Conservation (phyloP, 2,888 invertebrate species). For the Seira musarum region DNA sequence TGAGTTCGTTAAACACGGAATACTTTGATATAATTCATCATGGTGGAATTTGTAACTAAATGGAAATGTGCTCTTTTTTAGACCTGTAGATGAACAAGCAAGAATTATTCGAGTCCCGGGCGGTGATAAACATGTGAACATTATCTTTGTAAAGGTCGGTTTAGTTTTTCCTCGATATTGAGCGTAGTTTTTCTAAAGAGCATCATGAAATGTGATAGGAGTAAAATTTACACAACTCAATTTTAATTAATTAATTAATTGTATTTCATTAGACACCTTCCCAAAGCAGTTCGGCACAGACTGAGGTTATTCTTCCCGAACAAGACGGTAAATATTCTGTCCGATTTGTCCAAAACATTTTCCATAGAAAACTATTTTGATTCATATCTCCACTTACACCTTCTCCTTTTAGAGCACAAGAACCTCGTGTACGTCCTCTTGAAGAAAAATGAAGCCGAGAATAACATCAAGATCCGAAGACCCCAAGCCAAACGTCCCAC, state of each 20-base stretch:
- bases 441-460: slow-evolving; percentile 43
- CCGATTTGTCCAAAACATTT: not conserved
- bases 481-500: slow-evolving; percentile 17
- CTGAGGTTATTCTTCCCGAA: slow-evolving; percentile 46
- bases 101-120: slow-evolving; percentile 47
- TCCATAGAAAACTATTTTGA: not conserved
- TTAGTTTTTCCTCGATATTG: no score
- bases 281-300: slow-evolving; percentile 20
- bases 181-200: no score
- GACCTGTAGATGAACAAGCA: slow-evolving; percentile 32
- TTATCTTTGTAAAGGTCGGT: slow-evolving; percentile 46
- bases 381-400: not conserved
- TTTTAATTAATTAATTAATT: no score
- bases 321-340: no score
- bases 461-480: slow-evolving; percentile 42
- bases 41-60: no score
- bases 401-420: no score
- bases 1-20: slow-evolving; percentile 20
- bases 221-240: no score
- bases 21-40: no score
- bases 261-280: no score
- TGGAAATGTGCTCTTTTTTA: not conserved
- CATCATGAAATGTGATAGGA: no score
- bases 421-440: slow-evolving; percentile 37
- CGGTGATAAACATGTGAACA: slow-evolving; percentile 59